phyloP scores from a whole-genome alignment of 2,797 vertebrate genomes.

The Propithecus deckenii region DNA sequence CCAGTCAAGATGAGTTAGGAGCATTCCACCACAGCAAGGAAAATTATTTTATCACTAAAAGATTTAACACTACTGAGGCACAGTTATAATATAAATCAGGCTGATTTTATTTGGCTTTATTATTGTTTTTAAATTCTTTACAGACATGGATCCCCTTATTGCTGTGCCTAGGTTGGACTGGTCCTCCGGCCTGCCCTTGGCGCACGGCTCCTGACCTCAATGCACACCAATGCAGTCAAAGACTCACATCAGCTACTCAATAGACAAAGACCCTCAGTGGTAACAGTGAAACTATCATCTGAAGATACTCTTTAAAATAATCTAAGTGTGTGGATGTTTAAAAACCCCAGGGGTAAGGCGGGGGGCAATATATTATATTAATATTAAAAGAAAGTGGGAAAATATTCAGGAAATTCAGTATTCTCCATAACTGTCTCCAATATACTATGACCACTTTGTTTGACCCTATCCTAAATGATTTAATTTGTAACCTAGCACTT shows the following conservation, averaged over 20 bases:
- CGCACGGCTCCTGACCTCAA: not conserved
- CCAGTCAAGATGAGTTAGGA: not conserved
- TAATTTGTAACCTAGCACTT: not conserved
- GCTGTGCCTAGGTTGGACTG: not conserved
- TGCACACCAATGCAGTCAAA: not conserved
- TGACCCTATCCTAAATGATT: not conserved
- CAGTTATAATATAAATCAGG: not conserved
- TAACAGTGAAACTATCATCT: not conserved
- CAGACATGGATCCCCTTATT: not conserved
- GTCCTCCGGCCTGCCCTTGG: not conserved
- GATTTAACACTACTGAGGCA: not conserved
- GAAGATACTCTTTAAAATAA: slow-evolving; percentile 8
- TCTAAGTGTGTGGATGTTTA: not conserved
- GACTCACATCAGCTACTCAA: not conserved
- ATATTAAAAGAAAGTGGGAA: not conserved
- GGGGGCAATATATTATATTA: not conserved
- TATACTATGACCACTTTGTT: not conserved
- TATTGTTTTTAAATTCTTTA: not conserved
- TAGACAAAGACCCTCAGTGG: not conserved
- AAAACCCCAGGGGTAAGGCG: fast-evolving
- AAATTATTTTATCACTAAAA: not conserved
- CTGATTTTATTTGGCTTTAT: not conserved
- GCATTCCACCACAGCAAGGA: not conserved
- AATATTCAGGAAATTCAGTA: not conserved
- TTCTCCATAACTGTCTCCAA: not conserved